A percentile compares a stretch with the other conserved stretches of the same genome.
Evolutionary conservation across 2,113 vertebrate species (phyloP).

Genomic region (Tilapia sparmanii): DNA sequence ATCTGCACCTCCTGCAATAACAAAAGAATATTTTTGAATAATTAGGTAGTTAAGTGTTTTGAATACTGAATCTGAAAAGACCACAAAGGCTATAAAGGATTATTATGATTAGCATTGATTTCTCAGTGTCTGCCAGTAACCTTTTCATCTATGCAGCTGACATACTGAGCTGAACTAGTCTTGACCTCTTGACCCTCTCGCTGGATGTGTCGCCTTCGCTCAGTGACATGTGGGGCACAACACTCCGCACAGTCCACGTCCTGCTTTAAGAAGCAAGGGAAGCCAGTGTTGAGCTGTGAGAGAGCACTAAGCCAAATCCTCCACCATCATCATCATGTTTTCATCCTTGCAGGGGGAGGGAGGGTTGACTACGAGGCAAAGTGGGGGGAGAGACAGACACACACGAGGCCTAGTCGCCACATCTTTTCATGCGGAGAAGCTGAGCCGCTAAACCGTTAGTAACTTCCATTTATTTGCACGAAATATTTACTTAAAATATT

Average conservation of each 20-base stretch:
- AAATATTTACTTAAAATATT: background rate
- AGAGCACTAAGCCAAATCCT: conserved; percentile 32
- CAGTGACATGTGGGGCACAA: background rate
- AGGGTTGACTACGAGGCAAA: conserved; percentile 51
- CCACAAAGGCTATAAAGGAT: background rate
- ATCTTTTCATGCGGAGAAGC: conserved; percentile 65
- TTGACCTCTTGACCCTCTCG: conserved; percentile 55
- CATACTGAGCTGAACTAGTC: conserved; percentile 38
- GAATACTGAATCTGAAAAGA: background rate
- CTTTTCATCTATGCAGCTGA: background rate
- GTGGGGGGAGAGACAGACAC: conserved; percentile 36
- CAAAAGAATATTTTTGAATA: background rate
- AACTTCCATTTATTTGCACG: background rate
- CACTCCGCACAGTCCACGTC: background rate
- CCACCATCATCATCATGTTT: conserved; percentile 49
- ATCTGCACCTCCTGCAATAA: background rate
- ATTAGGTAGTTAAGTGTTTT: background rate
- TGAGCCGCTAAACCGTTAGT: conserved; percentile 58
- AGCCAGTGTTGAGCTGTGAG: background rate
- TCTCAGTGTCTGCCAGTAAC: background rate
- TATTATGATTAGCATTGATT: background rate
- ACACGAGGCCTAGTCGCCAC: conserved; percentile 57
- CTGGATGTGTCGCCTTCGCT: conserved; percentile 15
- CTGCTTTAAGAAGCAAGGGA: background rate
- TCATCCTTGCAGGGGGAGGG: conserved; percentile 59